These are phyloP conservation scores for Conomelus anceps DNA, from an alignment of 2,888 invertebrate genomes.

Conservation along the genomic window DNA sequence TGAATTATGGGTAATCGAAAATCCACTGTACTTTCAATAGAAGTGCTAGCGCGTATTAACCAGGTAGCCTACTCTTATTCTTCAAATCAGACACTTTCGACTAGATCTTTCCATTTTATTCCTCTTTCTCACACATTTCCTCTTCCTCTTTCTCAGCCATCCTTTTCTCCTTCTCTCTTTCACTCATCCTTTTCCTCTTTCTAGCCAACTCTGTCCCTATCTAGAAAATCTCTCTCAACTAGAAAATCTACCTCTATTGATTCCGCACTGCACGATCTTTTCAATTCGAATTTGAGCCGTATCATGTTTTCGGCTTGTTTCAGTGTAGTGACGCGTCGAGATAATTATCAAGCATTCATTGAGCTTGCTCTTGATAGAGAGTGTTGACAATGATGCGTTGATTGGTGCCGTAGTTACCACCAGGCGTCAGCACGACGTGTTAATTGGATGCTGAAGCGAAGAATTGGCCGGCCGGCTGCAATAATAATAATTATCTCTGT, in stretches of 20 bases:
- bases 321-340: neutral
- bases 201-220: too few species aligned
- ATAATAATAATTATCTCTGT: too few species aligned
- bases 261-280: neutral
- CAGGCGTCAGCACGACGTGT: neutral
- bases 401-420: neutral
- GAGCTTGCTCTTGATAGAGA: neutral
- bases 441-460: neutral
- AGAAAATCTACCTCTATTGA: neutral
- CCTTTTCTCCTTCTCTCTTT: too few species aligned
- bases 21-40: too few species aligned
- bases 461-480: neutral
- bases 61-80: too few species aligned
- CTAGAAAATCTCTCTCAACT: neutral
- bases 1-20: too few species aligned
- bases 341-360: neutral
- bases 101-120: too few species aligned
- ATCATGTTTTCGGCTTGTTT: neutral
- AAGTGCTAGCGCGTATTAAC: too few species aligned
- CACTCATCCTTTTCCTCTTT: too few species aligned
- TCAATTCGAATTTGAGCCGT: neutral
- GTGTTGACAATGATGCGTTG: neutral
- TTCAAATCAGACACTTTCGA: too few species aligned
- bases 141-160: too few species aligned
- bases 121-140: too few species aligned